Evolutionary conservation across 2,113 vertebrate genomes (phyloP), one percentile per base, ranked within the genome.

Genomic region (Tachuris rubrigastra): DNA sequence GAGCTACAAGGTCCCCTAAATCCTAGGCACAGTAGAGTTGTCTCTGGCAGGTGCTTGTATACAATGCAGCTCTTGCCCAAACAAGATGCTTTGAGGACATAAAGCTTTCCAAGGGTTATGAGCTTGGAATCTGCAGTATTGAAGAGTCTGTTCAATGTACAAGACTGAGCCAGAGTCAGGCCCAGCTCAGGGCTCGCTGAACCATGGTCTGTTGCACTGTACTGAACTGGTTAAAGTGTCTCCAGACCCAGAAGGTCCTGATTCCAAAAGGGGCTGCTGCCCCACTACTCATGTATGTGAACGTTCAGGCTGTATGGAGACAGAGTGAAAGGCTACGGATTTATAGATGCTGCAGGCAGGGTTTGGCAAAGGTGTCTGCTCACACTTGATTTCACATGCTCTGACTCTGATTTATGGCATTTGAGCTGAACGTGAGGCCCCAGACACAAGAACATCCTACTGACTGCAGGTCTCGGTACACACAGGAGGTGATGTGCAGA

Each of bases 241-340:
- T 28, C 44, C 81, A 79, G 28, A 44, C 3, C 6, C 44, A 50
- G 44, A 66, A 42, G 20, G 4, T 47, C 37, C 24, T 31, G 13
- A 15, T 41, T 60, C 30, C 2, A 2, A 6, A 13, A 31, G 42
- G 7, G 28, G 35, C 28, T 66, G 11, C 10, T 46, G 37, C 49
- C 33, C 49, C 62, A 8, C 33, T 72, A 10, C 3, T 0, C 31
- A 4, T 6, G 2, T 0, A 17, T 7, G 8, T 33, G 3, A 0
- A 42, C 7, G 11, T 25, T 8, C 14, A 47, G 53, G 13, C 52
- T 79, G 5, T 2, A 2, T 10, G 24, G 14, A 63, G 56, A 37
- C 81, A 35, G 49, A 85, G 22, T 41, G 33, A 31, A 55, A 49
- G 56, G 63, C 39, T 78, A 65, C 41, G 52, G 18, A 4, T 78